These are phyloP conservation scores for Steinernema feltiae DNA, from an alignment of 1,140 invertebrate genomes.

Conservation along the genomic window DNA sequence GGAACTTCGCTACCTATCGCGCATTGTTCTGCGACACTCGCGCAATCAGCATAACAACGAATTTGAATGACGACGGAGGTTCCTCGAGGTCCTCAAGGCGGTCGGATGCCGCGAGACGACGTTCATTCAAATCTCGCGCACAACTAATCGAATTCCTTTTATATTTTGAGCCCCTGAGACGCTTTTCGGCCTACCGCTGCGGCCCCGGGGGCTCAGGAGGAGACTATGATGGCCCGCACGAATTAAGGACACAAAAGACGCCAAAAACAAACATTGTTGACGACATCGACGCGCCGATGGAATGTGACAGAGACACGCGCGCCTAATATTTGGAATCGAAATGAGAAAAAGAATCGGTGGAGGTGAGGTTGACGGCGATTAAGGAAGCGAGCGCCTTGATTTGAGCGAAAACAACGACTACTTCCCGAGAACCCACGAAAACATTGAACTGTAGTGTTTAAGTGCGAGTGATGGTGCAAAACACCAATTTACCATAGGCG, in stretches of 20 bases:
- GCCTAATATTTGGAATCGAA: not conserved
- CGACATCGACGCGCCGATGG: not conserved
- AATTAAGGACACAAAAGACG: not conserved
- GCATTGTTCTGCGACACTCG: not conserved
- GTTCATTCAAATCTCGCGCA: conserved; percentile 2
- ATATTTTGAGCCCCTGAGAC: not conserved
- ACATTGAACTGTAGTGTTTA: too few relatives aligned
- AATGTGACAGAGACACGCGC: not conserved
- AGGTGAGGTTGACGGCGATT: not conserved
- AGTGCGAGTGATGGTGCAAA: not conserved
- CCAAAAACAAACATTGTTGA: conserved; percentile 3
- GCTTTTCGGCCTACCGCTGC: not conserved
- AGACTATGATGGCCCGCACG: not conserved
- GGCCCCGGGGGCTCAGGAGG: not conserved
- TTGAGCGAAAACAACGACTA: not conserved
- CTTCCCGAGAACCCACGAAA: too few relatives aligned
- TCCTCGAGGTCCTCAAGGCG: not conserved
- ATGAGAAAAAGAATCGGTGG: not conserved
- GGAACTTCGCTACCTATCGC: not conserved
- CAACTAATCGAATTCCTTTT: conserved; percentile 8
- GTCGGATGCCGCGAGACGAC: not conserved
- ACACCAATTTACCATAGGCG: not conserved
- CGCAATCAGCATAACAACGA: not conserved
- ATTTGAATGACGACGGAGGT: not conserved
- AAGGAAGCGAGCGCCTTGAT: not conserved